Conservation (phyloP, 2,113 vertebrate genomes). For the Acinonyx jubatus region DNA sequence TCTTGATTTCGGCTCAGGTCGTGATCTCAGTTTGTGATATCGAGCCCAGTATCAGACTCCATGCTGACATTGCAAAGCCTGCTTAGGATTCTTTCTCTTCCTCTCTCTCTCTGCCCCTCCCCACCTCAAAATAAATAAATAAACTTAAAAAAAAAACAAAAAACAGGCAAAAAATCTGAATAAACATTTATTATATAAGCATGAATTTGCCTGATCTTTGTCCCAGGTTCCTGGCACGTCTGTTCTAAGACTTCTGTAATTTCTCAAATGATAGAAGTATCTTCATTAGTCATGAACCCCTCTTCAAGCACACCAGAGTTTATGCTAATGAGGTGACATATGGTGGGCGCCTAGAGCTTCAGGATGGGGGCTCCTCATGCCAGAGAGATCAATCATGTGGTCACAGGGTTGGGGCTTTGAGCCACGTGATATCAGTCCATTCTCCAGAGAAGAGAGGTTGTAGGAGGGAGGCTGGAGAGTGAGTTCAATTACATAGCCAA, state of each 20-base stretch:
- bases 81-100: no score
- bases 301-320: background rate
- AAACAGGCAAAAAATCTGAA: background rate
- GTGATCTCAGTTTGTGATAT: no score
- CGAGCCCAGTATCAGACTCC: no score
- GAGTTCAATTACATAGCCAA: background rate
- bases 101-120: no score
- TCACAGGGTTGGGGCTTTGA: background rate
- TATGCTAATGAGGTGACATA: background rate
- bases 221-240: background rate
- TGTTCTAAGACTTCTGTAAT: background rate
- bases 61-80: no score
- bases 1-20: no score
- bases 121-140: no score
- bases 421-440: background rate
- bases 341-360: background rate
- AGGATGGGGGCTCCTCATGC: background rate
- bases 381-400: background rate
- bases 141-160: no score
- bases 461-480: background rate
- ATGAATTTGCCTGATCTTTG: background rate
- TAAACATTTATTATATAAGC: background rate
- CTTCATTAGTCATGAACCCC: background rate
- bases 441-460: background rate
- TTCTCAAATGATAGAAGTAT: background rate